Evolutionary conservation across 2,113 vertebrate genomes (phyloP).

Genomic region (Lamprologus speciosus): DNA sequence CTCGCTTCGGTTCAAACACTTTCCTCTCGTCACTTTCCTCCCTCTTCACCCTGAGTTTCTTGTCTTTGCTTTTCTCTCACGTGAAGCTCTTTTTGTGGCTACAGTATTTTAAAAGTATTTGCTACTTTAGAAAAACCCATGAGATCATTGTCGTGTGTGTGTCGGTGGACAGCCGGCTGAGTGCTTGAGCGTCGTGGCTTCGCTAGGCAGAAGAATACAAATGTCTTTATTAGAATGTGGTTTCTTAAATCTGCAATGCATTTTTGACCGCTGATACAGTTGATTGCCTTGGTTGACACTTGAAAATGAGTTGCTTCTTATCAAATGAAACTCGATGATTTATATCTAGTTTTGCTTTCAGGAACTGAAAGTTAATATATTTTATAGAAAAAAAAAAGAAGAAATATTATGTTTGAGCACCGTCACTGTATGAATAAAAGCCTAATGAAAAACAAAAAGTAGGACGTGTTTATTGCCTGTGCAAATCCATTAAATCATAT

Average conservation of each 20-base stretch:
- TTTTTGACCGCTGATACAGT: conserved; percentile 44
- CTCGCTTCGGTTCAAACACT: conserved; percentile 1
- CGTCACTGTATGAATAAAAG: conserved; percentile 65
- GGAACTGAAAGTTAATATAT: conserved; percentile 69
- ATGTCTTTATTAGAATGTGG: conserved; percentile 55
- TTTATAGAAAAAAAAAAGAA: conserved; percentile 59
- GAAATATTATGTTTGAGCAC: conserved; percentile 62
- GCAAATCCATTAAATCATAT: background rate
- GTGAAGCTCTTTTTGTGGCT: conserved; percentile 23
- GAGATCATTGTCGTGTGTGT: conserved; percentile 13
- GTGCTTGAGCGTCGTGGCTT: conserved; percentile 32
- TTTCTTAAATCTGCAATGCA: conserved; percentile 52
- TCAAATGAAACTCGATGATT: conserved; percentile 60
- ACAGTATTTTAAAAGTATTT: conserved; percentile 42
- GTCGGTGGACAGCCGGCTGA: background rate
- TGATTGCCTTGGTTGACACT: conserved; percentile 61
- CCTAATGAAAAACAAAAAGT: conserved; percentile 11
- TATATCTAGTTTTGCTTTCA: conserved; percentile 68
- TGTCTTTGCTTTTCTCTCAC: conserved; percentile 21
- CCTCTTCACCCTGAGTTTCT: conserved; percentile 1
- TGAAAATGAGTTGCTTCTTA: conserved; percentile 65
- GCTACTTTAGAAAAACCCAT: conserved; percentile 38
- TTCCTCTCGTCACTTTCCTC: background rate
- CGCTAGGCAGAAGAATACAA: conserved; percentile 23
- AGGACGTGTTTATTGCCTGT: background rate